A percentile compares a stretch with the other conserved stretches of the same genome.
phyloP scores from a whole-genome alignment of 2,797 vertebrate genomes.

The Dromococcyx pavoninus region DNA sequence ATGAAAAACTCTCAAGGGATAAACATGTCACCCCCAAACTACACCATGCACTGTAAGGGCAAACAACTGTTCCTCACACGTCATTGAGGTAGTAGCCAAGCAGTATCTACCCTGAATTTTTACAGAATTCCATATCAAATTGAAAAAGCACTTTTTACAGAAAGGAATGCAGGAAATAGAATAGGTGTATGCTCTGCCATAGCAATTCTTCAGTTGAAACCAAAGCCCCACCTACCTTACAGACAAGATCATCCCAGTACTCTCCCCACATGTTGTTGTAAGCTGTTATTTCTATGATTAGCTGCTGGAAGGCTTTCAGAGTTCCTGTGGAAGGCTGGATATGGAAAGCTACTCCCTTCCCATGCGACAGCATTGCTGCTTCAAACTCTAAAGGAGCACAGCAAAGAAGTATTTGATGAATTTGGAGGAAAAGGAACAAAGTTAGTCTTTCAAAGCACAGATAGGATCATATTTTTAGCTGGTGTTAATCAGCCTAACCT shows the following conservation, averaged over 20 bases:
- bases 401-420: background rate
- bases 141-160: background rate
- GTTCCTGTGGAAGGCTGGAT: conserved; percentile 75
- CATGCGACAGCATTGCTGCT: conserved; percentile 79
- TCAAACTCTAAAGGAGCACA: conserved; percentile 78
- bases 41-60: background rate
- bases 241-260: conserved; percentile 88
- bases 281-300: conserved; percentile 81
- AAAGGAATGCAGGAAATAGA: background rate
- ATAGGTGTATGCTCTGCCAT: background rate
- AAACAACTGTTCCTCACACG: background rate
- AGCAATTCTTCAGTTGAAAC: background rate
- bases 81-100: rapidly evolving
- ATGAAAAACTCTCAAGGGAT: background rate
- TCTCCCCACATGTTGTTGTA: conserved; percentile 94
- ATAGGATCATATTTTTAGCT: background rate
- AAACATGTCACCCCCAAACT: background rate
- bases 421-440: background rate
- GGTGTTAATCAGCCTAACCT: background rate
- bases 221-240: conserved; percentile 76
- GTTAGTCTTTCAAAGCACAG: background rate
- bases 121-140: background rate
- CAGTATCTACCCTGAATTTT: background rate
- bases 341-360: conserved; percentile 87
- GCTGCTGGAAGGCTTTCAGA: conserved; percentile 83